These are phyloP conservation scores for Lymantria dispar DNA, from an alignment of 2,888 invertebrate species.

Conservation along the genomic window DNA sequence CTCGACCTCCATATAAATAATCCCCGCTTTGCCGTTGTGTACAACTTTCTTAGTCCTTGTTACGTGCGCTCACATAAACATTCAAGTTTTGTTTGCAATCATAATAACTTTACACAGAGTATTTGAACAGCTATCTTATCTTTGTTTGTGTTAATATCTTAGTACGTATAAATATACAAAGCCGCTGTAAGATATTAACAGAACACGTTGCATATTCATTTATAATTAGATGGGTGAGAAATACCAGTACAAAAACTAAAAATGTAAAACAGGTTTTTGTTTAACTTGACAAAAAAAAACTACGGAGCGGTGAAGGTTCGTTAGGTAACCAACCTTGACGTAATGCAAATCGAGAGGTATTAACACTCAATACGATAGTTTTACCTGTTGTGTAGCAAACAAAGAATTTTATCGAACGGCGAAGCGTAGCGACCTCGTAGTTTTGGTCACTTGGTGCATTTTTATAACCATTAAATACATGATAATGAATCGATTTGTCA, in stretches of 20 bases:
- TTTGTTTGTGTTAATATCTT: slow-evolving; percentile 20
- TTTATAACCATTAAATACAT: slow-evolving; percentile 26
- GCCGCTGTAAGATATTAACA: slow-evolving; percentile 22
- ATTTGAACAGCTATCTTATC: slow-evolving; percentile 24
- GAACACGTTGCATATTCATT: slow-evolving; percentile 11
- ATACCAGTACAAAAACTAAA: slow-evolving; percentile 3
- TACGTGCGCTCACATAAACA: slow-evolving; percentile 24
- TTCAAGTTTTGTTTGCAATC: slow-evolving; percentile 17
- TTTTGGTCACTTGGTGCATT: slow-evolving; percentile 24
- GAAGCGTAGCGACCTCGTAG: slow-evolving; percentile 30
- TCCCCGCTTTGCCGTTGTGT: slow-evolving; percentile 43
- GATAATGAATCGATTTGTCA: slow-evolving; percentile 27
- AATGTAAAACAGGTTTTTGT: slow-evolving; percentile 12
- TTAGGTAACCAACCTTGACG: slow-evolving; percentile 45
- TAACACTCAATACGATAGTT: slow-evolving; percentile 33
- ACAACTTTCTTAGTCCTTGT: slow-evolving; percentile 44
- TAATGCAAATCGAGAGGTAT: slow-evolving; percentile 42
- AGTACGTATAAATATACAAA: slow-evolving; percentile 18
- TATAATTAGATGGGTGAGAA: slow-evolving; percentile 12
- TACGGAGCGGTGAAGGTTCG: slow-evolving; percentile 17
- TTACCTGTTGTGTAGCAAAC: slow-evolving; percentile 23
- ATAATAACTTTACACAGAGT: slow-evolving; percentile 13
- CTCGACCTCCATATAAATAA: slow-evolving; percentile 63
- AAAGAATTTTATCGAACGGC: slow-evolving; percentile 26
- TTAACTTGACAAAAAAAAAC: slow-evolving; percentile 21